Percentiles rank a stretch among this genome's conserved stretches.
These are phyloP conservation scores for Resseliella maxima DNA, from an alignment of 2,888 invertebrate species.

Conservation along the genomic window DNA sequence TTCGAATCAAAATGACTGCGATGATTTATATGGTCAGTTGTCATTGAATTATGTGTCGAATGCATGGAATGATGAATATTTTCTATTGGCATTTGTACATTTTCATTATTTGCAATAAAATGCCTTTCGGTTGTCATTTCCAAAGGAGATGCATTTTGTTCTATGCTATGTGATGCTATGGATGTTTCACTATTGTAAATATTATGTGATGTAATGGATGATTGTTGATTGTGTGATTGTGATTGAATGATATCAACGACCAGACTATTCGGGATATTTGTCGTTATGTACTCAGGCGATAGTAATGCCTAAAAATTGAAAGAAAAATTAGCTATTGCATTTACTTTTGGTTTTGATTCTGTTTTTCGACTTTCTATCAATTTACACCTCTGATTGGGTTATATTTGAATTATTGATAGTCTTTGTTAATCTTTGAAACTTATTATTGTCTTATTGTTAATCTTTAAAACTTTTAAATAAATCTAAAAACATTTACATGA, in stretches of 20 bases:
- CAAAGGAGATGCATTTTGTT: constrained; percentile 7
- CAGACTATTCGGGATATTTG: constrained; percentile 63
- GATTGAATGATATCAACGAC: constrained; percentile 65
- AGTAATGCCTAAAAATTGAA: constrained; percentile 63
- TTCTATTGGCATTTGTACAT: not conserved
- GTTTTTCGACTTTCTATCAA: no score
- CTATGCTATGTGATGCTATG: no score
- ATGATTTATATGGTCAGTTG: not conserved
- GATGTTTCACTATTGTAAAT: not conserved
- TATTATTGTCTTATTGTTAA: not conserved
- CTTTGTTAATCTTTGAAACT: no score
- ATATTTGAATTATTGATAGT: no score
- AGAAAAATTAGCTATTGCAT: constrained; percentile 52
- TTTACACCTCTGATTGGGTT: no score
- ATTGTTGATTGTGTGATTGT: constrained; percentile 26
- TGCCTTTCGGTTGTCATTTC: constrained; percentile 2
- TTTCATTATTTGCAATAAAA: not conserved
- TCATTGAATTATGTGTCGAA: constrained; percentile 2
- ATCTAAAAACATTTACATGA: constrained; percentile 62
- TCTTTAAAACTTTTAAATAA: not conserved
- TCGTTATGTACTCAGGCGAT: constrained; percentile 64
- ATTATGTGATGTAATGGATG: not conserved
- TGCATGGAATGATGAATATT: constrained; percentile 1
- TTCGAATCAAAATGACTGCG: constrained; percentile 57
- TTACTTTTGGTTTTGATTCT: no score